Conservation (phyloP, 2,113 vertebrate species). For the Pseudorhombus dupliciocellatus region DNA sequence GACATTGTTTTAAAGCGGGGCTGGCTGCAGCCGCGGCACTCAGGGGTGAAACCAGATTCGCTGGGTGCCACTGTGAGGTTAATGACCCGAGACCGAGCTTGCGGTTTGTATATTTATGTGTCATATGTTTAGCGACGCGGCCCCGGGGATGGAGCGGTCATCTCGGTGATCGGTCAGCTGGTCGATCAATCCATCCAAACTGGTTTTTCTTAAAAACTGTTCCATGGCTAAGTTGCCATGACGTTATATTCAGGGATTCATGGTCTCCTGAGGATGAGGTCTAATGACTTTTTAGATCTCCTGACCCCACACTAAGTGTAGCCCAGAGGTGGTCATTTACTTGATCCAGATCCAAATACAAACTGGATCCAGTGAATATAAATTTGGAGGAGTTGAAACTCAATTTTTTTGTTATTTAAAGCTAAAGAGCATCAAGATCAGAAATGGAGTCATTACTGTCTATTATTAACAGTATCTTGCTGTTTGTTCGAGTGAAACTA, state of each 20-base stretch:
- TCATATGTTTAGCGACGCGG: neutral
- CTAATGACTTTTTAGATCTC: neutral
- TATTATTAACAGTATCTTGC: slow-evolving; percentile 17
- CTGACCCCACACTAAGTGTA: neutral
- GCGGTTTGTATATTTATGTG: neutral
- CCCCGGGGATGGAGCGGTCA: neutral
- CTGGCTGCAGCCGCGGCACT: slow-evolving; percentile 25
- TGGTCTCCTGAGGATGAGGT: neutral
- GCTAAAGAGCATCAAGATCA: neutral
- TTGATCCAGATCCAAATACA: too few species aligned
- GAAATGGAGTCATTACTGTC: neutral
- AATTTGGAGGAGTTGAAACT: too few species aligned
- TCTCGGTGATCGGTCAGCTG: neutral
- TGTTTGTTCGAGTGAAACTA: slow-evolving; percentile 19
- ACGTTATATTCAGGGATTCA: neutral
- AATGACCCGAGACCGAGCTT: slow-evolving; percentile 25
- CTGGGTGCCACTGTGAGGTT: slow-evolving; percentile 30
- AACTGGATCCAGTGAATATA: too few species aligned
- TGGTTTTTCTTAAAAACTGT: neutral
- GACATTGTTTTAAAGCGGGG: slow-evolving; percentile 60
- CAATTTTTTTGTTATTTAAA: too few species aligned
- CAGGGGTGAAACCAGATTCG: slow-evolving; percentile 43
- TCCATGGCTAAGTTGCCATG: neutral
- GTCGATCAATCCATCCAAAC: neutral
- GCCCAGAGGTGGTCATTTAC: too few species aligned